Percentiles rank a stretch among this genome's conserved stretches.
Evolutionary conservation across 2,888 invertebrate species (phyloP).

Genomic region (Apotomis turbidana): DNA sequence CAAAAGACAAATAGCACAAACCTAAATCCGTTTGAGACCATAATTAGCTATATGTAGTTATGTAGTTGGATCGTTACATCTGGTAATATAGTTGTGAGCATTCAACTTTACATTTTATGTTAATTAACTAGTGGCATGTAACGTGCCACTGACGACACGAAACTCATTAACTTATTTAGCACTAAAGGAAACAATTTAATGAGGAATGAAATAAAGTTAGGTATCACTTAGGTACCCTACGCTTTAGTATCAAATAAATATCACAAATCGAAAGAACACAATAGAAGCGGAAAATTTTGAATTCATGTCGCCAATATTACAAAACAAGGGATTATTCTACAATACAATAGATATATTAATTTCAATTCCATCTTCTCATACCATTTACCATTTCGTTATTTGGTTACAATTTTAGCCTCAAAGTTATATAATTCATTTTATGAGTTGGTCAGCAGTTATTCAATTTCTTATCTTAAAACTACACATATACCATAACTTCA

Average conservation of each 20-base stretch:
- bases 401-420: constrained; percentile 29
- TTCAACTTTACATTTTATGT: neutral
- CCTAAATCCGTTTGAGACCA: too few relatives aligned
- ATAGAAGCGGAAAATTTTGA: constrained; percentile 48
- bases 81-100: neutral
- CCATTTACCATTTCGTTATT: neutral
- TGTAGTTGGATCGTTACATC: neutral
- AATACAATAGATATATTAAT: constrained; percentile 3
- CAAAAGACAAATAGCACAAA: too few relatives aligned
- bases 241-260: constrained; percentile 57
- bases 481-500: neutral
- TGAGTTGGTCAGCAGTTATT: constrained; percentile 9
- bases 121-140: neutral
- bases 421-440: neutral
- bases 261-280: constrained; percentile 61
- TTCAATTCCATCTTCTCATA: constrained; percentile 2
- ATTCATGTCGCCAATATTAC: neutral
- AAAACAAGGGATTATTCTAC: neutral
- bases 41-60: too few relatives aligned
- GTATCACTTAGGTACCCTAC: constrained; percentile 5
- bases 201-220: constrained; percentile 25
- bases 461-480: neutral
- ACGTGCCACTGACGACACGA: neutral
- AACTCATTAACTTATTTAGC: neutral
- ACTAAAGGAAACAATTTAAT: constrained; percentile 14